Base-by-base conservation (phyloP, 2,113 vertebrate genomes). In the Corythaixoides concolor region DNA sequence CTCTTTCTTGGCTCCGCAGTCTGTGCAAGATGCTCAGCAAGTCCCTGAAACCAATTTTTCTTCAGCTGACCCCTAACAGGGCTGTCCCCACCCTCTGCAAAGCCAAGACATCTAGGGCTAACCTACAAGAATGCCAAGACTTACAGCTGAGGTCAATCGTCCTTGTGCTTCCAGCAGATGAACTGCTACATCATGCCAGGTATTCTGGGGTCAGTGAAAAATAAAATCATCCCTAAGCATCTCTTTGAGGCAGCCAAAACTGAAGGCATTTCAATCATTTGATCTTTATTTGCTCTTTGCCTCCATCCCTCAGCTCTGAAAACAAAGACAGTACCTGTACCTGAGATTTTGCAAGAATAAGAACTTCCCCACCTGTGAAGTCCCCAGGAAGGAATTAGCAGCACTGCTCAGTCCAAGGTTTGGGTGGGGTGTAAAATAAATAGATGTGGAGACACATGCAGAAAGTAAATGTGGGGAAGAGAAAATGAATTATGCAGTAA, bases 401-500 rank as follows among this genome's bases (percentile, higher is more conserved):
- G 52, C 58, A 16, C 70, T 53, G 39, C 30, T 91, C 53, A 37
- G 69, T 41, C 84, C 62, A 53, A 53, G 30, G 73, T 72, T 50
- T 72, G 60, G 52, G 58, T 53, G 66, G 58, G 62, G 16, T 47
- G 4, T 72, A 88, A 93, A 90, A 89, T 55, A 85, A 90, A 80
- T 10, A 84, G 74, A 91, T 5, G 9, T n/a, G 30, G 39, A 74
- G 56, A 67, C 49, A 67, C 64, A 62, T 2, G 9, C n/a, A 69
- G 66, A 93, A 87, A 91, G 49, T 62, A 87, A 68, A 95, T 32
- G 49, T 64, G 49, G 45, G 24, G 35, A 92, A 75, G 39, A 89
- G 43, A 92, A 95, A 90, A 95, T 74, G 9, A 96, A 89, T 93
- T 89, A 72, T 76, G 49, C 86, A 62, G 89, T 76, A 91, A 96